These are phyloP conservation scores for Apostichopus parvimensis DNA, from an alignment of 35 echinoderm and acorn worm genomes.

Conservation along the genomic window DNA sequence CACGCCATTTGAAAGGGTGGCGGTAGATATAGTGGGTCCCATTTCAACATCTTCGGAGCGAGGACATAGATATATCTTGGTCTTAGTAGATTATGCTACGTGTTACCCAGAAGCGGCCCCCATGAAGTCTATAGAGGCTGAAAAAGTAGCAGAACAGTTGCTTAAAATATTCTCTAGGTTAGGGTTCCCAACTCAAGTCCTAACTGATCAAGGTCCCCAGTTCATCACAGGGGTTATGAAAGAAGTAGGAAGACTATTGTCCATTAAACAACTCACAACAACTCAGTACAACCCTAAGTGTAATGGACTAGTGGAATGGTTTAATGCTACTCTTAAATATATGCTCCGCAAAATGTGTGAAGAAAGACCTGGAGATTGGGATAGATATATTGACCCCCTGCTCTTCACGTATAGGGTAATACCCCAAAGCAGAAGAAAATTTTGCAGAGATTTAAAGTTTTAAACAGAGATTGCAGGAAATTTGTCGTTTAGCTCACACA, in stretches of 20 bases:
- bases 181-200: slow-evolving; percentile 62
- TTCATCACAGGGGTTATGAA: slow-evolving; percentile 70
- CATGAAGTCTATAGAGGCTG: slow-evolving; percentile 45
- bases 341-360: slow-evolving; percentile 69
- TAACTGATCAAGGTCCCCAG: slow-evolving; percentile 74
- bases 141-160: slow-evolving; percentile 57
- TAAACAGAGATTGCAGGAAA: slow-evolving; percentile 54
- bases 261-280: slow-evolving; percentile 50
- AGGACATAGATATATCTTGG: slow-evolving; percentile 56
- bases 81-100: slow-evolving; percentile 67
- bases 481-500: slow-evolving; percentile 32
- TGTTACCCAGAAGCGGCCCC: slow-evolving; percentile 67
- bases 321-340: slow-evolving; percentile 64
- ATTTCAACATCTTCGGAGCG: slow-evolving; percentile 11
- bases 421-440: slow-evolving; percentile 36
- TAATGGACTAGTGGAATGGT: slow-evolving; percentile 74
- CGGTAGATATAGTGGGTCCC: slow-evolving; percentile 55
- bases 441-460: slow-evolving; percentile 54
- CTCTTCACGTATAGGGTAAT: slow-evolving; percentile 2
- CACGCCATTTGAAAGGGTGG: slow-evolving; percentile 34
- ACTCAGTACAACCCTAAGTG: slow-evolving; percentile 67
- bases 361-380: slow-evolving; percentile 68
- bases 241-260: slow-evolving; percentile 61
- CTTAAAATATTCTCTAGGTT: slow-evolving; percentile 52
- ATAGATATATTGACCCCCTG: slow-evolving; percentile 39